Conservation (phyloP, 2,797 vertebrate genomes). For the Dendrocincla fuliginosa region DNA sequence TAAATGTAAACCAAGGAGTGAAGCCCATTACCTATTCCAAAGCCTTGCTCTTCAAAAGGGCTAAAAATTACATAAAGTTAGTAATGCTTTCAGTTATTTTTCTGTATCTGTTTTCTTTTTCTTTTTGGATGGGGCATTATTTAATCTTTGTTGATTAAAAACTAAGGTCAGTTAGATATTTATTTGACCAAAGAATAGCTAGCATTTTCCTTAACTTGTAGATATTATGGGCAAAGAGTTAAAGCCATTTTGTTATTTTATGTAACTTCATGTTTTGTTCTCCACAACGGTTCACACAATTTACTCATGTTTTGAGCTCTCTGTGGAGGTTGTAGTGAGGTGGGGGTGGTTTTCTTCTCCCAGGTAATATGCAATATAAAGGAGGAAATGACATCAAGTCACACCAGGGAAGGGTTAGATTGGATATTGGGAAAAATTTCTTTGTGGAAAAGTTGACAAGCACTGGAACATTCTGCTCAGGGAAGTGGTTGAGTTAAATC, state of each 20-base stretch:
- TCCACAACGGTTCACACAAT: not conserved
- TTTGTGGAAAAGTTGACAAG: not conserved
- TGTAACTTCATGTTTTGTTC: not conserved
- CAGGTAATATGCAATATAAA: not conserved
- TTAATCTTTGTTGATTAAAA: not conserved
- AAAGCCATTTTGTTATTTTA: not conserved
- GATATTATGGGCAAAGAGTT: not conserved
- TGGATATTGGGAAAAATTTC: not conserved
- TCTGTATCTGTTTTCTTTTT: not conserved
- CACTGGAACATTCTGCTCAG: not conserved
- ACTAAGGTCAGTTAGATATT: not conserved
- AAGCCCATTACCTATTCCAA: not conserved
- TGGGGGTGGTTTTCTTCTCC: not conserved
- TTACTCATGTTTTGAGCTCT: not conserved
- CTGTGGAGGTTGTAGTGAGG: not conserved
- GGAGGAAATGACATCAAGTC: not conserved
- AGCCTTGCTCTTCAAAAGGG: not conserved
- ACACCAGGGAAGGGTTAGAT: not conserved
- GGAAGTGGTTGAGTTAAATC: not conserved
- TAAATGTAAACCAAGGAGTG: slow-evolving; percentile 24
- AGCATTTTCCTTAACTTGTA: not conserved
- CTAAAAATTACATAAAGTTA: not conserved
- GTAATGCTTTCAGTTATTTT: not conserved
- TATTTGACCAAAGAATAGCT: not conserved
- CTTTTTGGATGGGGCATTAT: not conserved